These are phyloP conservation scores for Spongilla lacustris DNA, from an alignment of 37 sponge, comb jelly and placozoan species.

Conservation along the genomic window DNA sequence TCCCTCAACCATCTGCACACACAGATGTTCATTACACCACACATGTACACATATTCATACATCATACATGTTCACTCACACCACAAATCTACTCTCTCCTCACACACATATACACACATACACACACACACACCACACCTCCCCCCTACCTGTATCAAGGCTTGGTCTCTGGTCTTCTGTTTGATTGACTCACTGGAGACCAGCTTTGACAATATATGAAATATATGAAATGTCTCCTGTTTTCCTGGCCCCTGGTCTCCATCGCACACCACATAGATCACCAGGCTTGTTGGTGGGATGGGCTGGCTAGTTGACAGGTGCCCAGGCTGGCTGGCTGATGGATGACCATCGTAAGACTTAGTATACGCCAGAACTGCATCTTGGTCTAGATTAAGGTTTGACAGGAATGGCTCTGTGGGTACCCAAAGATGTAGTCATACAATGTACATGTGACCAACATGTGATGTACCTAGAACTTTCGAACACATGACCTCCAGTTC, in stretches of 20 bases:
- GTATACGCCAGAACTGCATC: too few relatives aligned
- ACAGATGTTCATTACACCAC: too few relatives aligned
- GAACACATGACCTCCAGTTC: constrained; percentile 34
- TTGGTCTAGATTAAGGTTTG: constrained; percentile 15
- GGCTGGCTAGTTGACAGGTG: not conserved
- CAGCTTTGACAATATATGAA: constrained; percentile 35
- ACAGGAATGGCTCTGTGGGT: constrained; percentile 32
- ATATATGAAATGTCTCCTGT: constrained; percentile 19
- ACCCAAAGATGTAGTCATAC: too few relatives aligned
- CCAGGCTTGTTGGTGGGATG: constrained; percentile 25
- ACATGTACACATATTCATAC: too few relatives aligned
- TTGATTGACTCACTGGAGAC: constrained; percentile 27
- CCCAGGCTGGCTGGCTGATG: not conserved
- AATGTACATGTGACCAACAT: too few relatives aligned
- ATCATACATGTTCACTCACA: too few relatives aligned
- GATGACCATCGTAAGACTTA: too few relatives aligned
- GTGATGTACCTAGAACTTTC: constrained; percentile 60
- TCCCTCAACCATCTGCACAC: too few relatives aligned
- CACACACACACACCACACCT: too few relatives aligned
- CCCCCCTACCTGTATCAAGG: constrained; percentile 53
- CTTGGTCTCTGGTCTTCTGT: not conserved
- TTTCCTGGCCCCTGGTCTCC: not conserved
- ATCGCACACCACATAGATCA: constrained; percentile 53
- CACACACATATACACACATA: too few relatives aligned
- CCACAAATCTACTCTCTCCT: too few relatives aligned